Evolutionary conservation across 1,140 invertebrate species (phyloP).

Genomic region (Hycleus phaleratus): DNA sequence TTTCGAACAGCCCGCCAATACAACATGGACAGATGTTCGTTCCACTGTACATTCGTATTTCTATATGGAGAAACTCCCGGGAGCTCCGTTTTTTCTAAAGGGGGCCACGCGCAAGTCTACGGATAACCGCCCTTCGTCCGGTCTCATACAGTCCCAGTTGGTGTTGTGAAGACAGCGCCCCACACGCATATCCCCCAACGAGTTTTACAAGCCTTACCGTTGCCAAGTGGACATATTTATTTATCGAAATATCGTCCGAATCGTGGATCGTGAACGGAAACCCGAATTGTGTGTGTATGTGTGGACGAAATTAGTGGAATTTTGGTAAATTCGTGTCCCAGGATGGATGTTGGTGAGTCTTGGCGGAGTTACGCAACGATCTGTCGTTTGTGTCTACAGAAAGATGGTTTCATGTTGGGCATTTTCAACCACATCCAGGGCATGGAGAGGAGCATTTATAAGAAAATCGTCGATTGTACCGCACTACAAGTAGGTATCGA

Average conservation of each 20-base stretch:
- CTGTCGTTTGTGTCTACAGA: conserved; percentile 50
- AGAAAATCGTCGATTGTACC: conserved; percentile 40
- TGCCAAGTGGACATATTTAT: conserved; percentile 4
- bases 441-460: conserved; percentile 38
- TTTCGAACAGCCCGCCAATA: conserved; percentile 16
- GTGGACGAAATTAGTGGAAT: background rate
- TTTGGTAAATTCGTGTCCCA: background rate
- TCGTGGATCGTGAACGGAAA: background rate
- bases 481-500: conserved; percentile 38
- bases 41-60: background rate
- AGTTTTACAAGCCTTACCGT: background rate
- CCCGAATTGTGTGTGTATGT: background rate
- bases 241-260: background rate
- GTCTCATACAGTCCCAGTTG: conserved; percentile 5
- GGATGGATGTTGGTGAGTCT: conserved; percentile 27
- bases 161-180: conserved; percentile 3
- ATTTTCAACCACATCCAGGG: conserved; percentile 46
- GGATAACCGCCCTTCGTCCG: conserved; percentile 12
- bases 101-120: conserved; percentile 21
- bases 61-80: background rate
- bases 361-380: conserved; percentile 42
- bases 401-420: conserved; percentile 47
- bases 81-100: conserved; percentile 10
- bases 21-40: background rate
- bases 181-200: background rate